phyloP scores from a whole-genome alignment of 2,797 vertebrate species.

The Heteromormyrus szaboi region DNA sequence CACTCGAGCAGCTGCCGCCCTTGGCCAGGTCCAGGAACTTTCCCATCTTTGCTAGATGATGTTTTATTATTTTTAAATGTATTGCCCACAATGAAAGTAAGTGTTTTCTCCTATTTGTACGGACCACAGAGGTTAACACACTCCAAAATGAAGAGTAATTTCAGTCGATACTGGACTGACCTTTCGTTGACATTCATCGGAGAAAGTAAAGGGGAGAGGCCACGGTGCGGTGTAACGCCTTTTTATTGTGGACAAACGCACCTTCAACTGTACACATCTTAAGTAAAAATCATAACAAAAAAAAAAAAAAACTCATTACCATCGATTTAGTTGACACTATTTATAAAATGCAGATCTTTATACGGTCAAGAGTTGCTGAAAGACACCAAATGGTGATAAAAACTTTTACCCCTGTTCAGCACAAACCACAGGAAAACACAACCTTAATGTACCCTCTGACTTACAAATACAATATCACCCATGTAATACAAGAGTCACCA shows the following conservation, averaged over 20 bases:
- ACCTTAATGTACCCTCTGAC: constrained; percentile 6
- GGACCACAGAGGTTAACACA: background rate
- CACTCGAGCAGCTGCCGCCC: background rate
- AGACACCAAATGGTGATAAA: constrained; percentile 27
- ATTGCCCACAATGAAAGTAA: background rate
- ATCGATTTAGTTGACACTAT: constrained; percentile 30
- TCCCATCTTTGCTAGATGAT: background rate
- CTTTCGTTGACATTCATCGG: background rate
- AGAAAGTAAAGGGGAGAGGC: background rate
- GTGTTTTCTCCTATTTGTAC: background rate
- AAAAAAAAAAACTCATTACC: constrained; percentile 17
- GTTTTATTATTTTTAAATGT: background rate
- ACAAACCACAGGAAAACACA: constrained; percentile 23
- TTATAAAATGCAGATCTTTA: constrained; percentile 18
- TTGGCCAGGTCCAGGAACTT: background rate
- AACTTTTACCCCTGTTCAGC: constrained; percentile 16
- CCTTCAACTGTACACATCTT: constrained; percentile 33
- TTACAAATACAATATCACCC: constrained; percentile 32
- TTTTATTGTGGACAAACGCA: constrained; percentile 38
- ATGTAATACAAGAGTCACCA: constrained; percentile 12
- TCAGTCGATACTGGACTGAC: background rate
- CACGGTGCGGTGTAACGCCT: background rate
- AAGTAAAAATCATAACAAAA: constrained; percentile 24
- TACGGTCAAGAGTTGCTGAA: constrained; percentile 25
- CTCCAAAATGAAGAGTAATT: constrained; percentile 10